Base-by-base conservation (phyloP, 2,888 invertebrate species). In the Thyatira batis region DNA sequence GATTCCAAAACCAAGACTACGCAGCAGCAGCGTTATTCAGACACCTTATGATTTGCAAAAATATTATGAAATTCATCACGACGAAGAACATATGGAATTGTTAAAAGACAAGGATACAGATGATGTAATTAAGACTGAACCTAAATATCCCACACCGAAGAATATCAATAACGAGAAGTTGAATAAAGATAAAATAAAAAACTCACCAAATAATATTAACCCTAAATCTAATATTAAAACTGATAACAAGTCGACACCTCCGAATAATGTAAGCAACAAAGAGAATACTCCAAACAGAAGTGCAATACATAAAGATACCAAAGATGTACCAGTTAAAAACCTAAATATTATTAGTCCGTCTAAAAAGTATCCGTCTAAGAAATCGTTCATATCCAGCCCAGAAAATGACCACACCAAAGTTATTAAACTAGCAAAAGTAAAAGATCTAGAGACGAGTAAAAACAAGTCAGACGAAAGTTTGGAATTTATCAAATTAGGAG, bases 41-140 rank as follows among this genome's bases (percentile, higher is more conserved):
- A 92, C 92, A 51, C 92, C 92, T 2, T 92, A 92, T 61, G 92
- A 92, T 68, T 75, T 92, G 60, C 91, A 92, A 64, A 89, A 89
- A 67, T 92, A 92, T 72, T 89, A 89, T 44, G 89, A 92, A 80
- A 78, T 92, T 57, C 92, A 92, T 70, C 78, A 76, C n/a, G 92
- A 92, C 61, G 87, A 89, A 60, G 89, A 88, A 71, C 89, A 90
- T 58, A 84, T 88, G 77, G 82, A 90, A 49, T 67, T 90, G 11
- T 71, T 91, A 45, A 89, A 86, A 65, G 90, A 90, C 63, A 87
- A 85, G 56, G 79, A 78, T 46, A 58, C 68, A 55, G 85, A 84
- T 54, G 72, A 74, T 46, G 61, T 65, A 30, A 74, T 67, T 57
- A 78, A 78, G 52, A 65, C 69, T n/a, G 79, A 79, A 64, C 71